Conservation (phyloP, 2,113 vertebrate species). For the Epinephelus lanceolatus region DNA sequence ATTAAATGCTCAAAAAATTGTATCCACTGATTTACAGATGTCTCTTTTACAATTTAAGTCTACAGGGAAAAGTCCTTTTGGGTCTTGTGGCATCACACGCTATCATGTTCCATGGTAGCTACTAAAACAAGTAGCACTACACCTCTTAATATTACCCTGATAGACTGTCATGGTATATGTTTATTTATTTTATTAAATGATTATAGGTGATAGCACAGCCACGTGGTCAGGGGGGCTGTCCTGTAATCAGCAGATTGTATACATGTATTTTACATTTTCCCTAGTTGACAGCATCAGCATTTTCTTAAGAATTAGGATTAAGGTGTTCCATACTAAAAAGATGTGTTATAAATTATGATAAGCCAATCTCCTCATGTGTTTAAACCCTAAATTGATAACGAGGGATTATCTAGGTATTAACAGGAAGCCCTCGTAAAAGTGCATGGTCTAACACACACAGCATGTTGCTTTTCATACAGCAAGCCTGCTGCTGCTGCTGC, state of each 20-base stretch:
- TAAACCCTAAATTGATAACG: slow-evolving; percentile 86
- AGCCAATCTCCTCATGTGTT: slow-evolving; percentile 81
- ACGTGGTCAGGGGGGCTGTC: neutral
- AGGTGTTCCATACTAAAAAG: slow-evolving; percentile 21
- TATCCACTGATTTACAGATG: too few relatives aligned
- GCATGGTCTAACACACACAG: slow-evolving; percentile 6
- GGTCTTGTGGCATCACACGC: too few relatives aligned
- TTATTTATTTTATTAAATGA: neutral
- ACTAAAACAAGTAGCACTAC: too few relatives aligned
- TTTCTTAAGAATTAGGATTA: neutral
- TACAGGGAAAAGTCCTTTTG: too few relatives aligned
- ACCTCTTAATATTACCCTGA: neutral
- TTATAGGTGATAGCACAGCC: neutral
- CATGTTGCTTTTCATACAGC: slow-evolving; percentile 37
- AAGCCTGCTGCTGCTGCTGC: neutral
- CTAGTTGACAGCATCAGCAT: too few relatives aligned
- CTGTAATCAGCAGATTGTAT: slow-evolving; percentile 1
- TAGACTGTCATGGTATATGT: neutral
- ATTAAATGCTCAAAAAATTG: too few relatives aligned
- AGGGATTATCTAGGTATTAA: slow-evolving; percentile 86
- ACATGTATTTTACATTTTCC: too few relatives aligned
- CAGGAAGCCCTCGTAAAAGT: slow-evolving; percentile 66
- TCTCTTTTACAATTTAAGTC: too few relatives aligned
- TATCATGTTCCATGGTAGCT: too few relatives aligned
- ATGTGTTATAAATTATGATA: slow-evolving; percentile 81